These are phyloP conservation scores for Metridium senile DNA, from an alignment of 92 coral and sea anemone genomes.

Conservation along the genomic window DNA sequence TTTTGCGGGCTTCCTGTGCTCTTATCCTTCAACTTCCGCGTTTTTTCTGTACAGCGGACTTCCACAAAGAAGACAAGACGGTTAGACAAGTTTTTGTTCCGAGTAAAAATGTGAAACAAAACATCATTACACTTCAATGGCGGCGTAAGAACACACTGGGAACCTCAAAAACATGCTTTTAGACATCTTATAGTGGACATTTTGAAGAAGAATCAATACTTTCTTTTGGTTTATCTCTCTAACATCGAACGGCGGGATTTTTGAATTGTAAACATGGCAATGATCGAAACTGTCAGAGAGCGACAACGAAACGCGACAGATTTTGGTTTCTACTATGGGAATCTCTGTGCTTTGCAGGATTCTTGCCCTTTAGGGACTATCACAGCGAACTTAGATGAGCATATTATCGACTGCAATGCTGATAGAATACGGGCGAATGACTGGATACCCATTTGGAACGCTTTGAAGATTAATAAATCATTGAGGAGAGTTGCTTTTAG, in stretches of 20 bases:
- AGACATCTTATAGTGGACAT: neutral
- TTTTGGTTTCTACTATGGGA: conserved; percentile 85
- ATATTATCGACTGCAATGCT: conserved; percentile 88
- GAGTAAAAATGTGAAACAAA: neutral
- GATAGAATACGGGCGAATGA: conserved; percentile 89
- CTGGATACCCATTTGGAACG: conserved; percentile 94
- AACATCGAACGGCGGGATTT: conserved; percentile 2
- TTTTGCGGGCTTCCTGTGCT: conserved; percentile 1
- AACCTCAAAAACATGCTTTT: neutral
- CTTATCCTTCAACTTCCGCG: neutral
- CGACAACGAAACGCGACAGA: conserved; percentile 88
- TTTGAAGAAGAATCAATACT: too few relatives aligned
- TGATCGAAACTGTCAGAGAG: conserved; percentile 95
- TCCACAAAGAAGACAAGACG: neutral
- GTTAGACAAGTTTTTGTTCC: neutral
- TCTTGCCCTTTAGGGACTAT: conserved; percentile 92
- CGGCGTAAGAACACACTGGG: neutral
- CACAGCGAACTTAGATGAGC: conserved; percentile 88
- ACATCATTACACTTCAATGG: too few relatives aligned
- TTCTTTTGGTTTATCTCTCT: too few relatives aligned
- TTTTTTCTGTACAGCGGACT: neutral
- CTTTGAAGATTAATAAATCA: conserved; percentile 81
- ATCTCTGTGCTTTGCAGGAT: conserved; percentile 94
- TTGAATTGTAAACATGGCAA: conserved; percentile 52
- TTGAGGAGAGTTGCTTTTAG: conserved; percentile 81